Conservation (phyloP, 2,888 invertebrate species). For the Maniola hyperantus region DNA sequence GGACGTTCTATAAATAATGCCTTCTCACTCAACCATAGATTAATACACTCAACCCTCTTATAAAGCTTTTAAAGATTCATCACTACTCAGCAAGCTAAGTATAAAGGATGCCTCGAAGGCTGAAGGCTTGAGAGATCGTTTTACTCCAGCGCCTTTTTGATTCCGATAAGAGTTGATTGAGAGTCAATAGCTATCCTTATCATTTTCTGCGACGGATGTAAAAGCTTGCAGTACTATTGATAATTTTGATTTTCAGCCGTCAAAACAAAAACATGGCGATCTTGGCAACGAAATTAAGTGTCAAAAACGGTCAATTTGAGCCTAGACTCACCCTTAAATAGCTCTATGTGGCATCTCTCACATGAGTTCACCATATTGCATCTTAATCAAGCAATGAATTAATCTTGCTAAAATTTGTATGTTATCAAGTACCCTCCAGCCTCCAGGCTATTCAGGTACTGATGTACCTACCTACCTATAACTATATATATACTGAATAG, state of each 20-base stretch:
- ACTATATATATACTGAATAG: too few relatives aligned
- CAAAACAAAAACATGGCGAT: neutral
- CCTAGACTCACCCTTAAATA: too few relatives aligned
- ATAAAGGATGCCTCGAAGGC: neutral
- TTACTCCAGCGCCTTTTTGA: slow-evolving; percentile 4
- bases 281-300: too few relatives aligned
- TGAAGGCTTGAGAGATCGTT: slow-evolving; percentile 12
- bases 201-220: neutral
- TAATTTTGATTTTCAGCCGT: neutral
- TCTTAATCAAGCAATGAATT: too few relatives aligned
- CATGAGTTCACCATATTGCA: too few relatives aligned
- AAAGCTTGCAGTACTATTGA: neutral
- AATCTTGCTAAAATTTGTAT: too few relatives aligned
- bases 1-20: slow-evolving; percentile 4
- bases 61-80: slow-evolving; percentile 19
- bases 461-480: too few relatives aligned
- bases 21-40: neutral
- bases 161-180: neutral
- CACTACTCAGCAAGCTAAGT: neutral
- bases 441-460: too few relatives aligned
- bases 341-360: too few relatives aligned
- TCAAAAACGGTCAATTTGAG: too few relatives aligned
- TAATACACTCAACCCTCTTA: neutral
- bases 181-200: slow-evolving; percentile 3
- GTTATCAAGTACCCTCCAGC: too few relatives aligned